Evolutionary conservation across 2,797 vertebrate genomes (phyloP).

Genomic region (Pseudocheirus occidentalis): DNA sequence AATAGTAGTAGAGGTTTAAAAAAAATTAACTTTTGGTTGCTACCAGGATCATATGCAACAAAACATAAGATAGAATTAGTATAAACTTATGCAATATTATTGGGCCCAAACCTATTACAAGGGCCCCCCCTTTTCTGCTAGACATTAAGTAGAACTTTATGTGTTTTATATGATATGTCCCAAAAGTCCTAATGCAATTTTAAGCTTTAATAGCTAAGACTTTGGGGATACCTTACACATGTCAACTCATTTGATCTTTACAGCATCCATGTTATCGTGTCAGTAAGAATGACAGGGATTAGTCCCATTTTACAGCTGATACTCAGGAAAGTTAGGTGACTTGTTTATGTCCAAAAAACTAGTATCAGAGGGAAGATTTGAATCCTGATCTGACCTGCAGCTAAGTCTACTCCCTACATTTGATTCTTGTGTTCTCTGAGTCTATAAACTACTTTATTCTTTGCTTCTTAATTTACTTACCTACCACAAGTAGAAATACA

Average conservation of each 20-base stretch:
- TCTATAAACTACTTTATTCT: not conserved
- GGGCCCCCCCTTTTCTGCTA: not conserved
- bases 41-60: not conserved
- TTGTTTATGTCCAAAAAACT: not conserved
- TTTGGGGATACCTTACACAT: not conserved
- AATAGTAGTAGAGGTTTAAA: not conserved
- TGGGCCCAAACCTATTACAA: not conserved
- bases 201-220: not conserved
- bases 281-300: not conserved
- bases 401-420: not conserved
- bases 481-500: not conserved
- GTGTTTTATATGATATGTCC: not conserved
- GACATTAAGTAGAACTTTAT: not conserved
- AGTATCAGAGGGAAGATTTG: not conserved
- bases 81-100: not conserved
- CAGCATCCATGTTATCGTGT: not conserved
- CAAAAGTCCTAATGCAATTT: not conserved
- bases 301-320: not conserved
- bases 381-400: not conserved
- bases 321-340: not conserved
- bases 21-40: not conserved
- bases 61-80: not conserved
- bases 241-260: not conserved
- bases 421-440: not conserved
- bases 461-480: not conserved